Conservation (phyloP, 1,140 invertebrate species). For the Gryon sp. region DNA sequence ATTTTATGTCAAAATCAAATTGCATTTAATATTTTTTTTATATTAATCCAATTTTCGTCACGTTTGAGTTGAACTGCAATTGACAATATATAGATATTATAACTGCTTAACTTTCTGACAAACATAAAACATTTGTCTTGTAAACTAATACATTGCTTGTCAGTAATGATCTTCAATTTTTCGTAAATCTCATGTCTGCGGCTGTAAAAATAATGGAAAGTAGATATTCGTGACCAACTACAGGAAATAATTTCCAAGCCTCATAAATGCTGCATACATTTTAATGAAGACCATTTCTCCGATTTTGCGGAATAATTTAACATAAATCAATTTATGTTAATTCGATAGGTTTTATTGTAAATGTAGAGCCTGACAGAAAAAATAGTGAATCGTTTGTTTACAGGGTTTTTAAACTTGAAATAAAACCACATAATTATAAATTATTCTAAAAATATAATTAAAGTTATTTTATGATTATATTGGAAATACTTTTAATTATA, state of each 20-base stretch:
- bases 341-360: constrained; percentile 32
- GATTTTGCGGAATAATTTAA: constrained; percentile 11
- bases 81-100: too few species aligned
- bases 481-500: too few species aligned
- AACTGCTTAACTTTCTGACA: too few species aligned
- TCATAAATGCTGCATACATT: constrained; percentile 32
- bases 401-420: too few species aligned
- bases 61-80: too few species aligned
- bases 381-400: too few species aligned
- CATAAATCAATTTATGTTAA: constrained; percentile 21
- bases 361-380: not conserved
- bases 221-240: constrained; percentile 33
- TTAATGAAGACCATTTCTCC: constrained; percentile 5
- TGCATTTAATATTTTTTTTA: constrained; percentile 6
- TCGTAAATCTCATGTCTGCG: not conserved
- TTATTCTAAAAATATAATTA: too few species aligned
- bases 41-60: constrained; percentile 11
- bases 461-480: too few species aligned
- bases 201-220: constrained; percentile 33
- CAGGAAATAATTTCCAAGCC: constrained; percentile 10
- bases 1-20: not conserved
- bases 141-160: constrained; percentile 5
- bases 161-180: constrained; percentile 28
- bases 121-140: too few species aligned
- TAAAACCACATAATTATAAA: too few species aligned